Conservation (phyloP, 1,140 invertebrate species). For the Branchinecta lynchi region DNA sequence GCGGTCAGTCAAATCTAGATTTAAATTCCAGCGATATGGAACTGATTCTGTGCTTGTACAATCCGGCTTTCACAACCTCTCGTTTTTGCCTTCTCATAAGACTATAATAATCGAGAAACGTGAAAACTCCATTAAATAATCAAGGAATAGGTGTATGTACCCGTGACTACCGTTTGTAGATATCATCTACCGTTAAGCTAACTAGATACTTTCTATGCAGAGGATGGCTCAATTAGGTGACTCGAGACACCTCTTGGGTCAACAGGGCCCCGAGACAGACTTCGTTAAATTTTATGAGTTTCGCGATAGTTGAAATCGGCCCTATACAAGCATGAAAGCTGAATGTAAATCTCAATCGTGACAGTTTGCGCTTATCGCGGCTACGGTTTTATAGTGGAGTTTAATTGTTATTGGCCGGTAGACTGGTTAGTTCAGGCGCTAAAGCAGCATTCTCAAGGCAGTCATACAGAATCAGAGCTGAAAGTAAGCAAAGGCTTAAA, state of each 20-base stretch:
- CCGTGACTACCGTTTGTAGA: not conserved
- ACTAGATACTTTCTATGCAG: conserved; percentile 1
- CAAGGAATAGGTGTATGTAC: not conserved
- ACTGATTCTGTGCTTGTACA: too few relatives aligned
- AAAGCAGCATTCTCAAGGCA: too few relatives aligned
- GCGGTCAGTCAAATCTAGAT: too few relatives aligned
- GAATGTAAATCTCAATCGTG: not conserved
- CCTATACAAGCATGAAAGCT: conserved; percentile 1
- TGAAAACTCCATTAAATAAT: conserved; percentile 11
- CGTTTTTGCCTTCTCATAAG: not conserved
- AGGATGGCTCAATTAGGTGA: conserved; percentile 8
- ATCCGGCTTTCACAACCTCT: too few relatives aligned
- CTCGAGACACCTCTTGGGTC: conserved; percentile 8
- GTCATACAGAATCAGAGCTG: too few relatives aligned
- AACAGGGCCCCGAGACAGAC: not conserved
- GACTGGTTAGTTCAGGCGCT: not conserved
- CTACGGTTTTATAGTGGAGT: not conserved
- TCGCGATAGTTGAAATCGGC: not conserved
- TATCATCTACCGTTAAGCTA: not conserved
- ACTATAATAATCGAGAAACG: not conserved
- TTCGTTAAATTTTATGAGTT: conserved; percentile 9
- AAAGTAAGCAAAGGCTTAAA: too few relatives aligned
- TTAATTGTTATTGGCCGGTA: not conserved
- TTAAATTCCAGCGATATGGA: too few relatives aligned
- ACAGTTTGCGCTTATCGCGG: not conserved